Base-by-base conservation (phyloP, 2,888 invertebrate genomes). In the Aspidapion aeneum region DNA sequence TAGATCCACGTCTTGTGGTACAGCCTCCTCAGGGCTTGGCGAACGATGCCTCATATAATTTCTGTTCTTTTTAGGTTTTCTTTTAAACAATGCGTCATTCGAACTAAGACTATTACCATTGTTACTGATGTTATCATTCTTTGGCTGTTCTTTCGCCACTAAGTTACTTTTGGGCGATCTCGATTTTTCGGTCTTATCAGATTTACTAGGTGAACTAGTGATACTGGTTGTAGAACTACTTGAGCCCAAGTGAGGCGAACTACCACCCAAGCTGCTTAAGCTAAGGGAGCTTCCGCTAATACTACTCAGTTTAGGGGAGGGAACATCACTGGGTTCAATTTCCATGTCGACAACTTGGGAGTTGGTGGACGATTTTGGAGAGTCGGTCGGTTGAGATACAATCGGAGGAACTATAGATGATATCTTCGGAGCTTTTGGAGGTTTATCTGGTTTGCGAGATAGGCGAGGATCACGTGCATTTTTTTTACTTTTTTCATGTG, bases 31-130 rank as follows among this genome's bases (percentile, higher is more conserved):
- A 85, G 86, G 82, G 21, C 86, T 86, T 18, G 65, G 60, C 18
- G 85, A 85, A 68, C 85, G 82, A 62, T 89, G 82, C 62, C 88
- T 81, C 75, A 88, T 83, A 81, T 89, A 90, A 76, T 86, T 85
- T 61, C 87, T 82, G 73, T 85, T 84, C 79, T 84, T 85, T 74
- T 82, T 80, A 70, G 82, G 83, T 68, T 82, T 82, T 74, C 84
- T 86, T 76, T 86, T 86, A 78, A 86, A 86, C 20, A 70, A 66
- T 66, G 56, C 66, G 49, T 71, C 71, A 67, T 59, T 66, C 21
- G 69, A 69, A 60, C 61, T 64, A 50, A 65, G 68, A 64, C 68
- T 72, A 61, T 66, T 69, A 60, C 66, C 70, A 68, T 71, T 72
- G 48, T 66, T 57, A n/a, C n/a, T n/a, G n/a, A n/a, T n/a, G n/a